Percentiles rank a stretch among this genome's conserved stretches.
Evolutionary conservation across 2,888 invertebrate species (phyloP).

Genomic region (Coremacera marginata): DNA sequence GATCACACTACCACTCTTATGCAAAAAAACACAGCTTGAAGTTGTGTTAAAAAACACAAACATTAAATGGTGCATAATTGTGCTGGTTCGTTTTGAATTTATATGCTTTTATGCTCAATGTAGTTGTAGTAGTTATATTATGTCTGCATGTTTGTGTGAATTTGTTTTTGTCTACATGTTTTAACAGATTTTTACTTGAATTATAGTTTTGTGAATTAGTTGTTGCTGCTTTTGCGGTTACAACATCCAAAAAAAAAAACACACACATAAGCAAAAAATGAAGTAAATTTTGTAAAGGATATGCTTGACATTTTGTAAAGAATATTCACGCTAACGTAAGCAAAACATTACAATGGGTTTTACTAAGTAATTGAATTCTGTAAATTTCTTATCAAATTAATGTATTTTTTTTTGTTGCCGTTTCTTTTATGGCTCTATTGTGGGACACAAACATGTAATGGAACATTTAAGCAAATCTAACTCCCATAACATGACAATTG

Average conservation of each 20-base stretch:
- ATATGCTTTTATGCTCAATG: not conserved
- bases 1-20: not conserved
- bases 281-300: not conserved
- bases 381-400: slow-evolving; percentile 7
- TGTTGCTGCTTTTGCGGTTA: slow-evolving; percentile 21
- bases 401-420: not conserved
- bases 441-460: not conserved
- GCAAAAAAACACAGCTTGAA: not conserved
- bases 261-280: not conserved
- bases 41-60: slow-evolving; percentile 19
- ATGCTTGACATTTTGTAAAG: not conserved
- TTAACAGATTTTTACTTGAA: slow-evolving; percentile 33
- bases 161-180: not conserved
- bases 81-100: not conserved
- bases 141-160: not conserved
- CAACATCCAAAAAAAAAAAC: not conserved
- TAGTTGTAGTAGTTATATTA: not conserved
- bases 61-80: slow-evolving; percentile 28
- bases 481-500: no score
- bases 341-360: slow-evolving; percentile 5
- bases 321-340: not conserved
- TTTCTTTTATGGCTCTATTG: not conserved
- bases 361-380: slow-evolving; percentile 33
- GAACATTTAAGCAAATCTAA: not conserved
- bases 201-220: slow-evolving; percentile 34